Base-by-base conservation (phyloP, 2,797 vertebrate genomes). In the Microtus obscurus region DNA sequence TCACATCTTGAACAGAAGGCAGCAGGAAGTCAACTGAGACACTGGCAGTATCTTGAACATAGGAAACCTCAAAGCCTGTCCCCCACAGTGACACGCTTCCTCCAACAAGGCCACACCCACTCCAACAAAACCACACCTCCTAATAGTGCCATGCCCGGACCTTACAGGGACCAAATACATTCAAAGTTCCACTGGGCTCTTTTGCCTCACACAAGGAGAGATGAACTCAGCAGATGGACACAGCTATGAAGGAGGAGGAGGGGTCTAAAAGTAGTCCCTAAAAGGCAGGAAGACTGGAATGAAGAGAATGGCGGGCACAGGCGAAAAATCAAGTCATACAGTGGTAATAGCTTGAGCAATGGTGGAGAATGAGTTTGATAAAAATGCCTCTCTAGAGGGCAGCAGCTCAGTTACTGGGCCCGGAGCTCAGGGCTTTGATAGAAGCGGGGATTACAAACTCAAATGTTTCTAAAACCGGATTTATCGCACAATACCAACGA, bases 401-500 rank as follows among this genome's bases (percentile, higher is more conserved):
- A 90, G 31, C 4, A 73, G 29, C 43, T 65, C 74, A 51, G 43
- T 59, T 17, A 19, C 19, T 59, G 81, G 76, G n/a, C 63, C 63
- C n/a, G 19, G 73, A 80, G 79, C 43, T 45, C 27, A 14, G 31
- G 53, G 17, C 59, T 90, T 69, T 88, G 89, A 65, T 25, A 29
- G 56, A 81, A 51, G 23, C 83, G 86, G 85, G 74, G 53, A 92
- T 67, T 56, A 34, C 48, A 87, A 69, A 80, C 25, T 43, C 61
- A 95, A 31, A 76, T 53, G 12, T 37, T 83, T 90, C 59, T 90
- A 56, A 63, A 96, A 74, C 45, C 56, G 86, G 73, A 27, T 27
- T 78, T 82, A n/a, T 27, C 45, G 45, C 37, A 81, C 16, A 85
- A 63, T 59, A 77, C 53, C 74, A 87, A 67, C 27, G 34, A 65